A percentile compares a stretch with the other conserved stretches of the same genome.
phyloP scores from a whole-genome alignment of 2,113 vertebrate genomes.

The Opisthocomus hoazin region DNA sequence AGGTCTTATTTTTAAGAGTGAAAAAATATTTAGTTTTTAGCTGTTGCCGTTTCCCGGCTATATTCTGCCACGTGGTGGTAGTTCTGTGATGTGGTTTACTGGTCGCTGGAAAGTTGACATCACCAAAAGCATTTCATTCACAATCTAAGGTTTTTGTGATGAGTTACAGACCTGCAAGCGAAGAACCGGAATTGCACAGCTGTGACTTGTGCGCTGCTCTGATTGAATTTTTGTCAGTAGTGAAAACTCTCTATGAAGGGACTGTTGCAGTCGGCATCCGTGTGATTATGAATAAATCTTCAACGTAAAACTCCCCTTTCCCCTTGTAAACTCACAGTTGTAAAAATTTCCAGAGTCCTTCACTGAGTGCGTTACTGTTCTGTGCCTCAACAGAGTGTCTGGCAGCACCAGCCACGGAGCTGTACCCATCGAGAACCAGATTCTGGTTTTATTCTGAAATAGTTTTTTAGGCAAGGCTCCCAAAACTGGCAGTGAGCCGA shows the following conservation, averaged over 20 bases:
- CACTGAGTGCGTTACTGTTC: neutral
- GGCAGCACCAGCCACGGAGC: neutral
- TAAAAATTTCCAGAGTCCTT: neutral
- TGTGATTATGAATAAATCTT: neutral
- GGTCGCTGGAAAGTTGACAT: slow-evolving; percentile 64
- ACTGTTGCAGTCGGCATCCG: neutral
- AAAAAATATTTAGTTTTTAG: slow-evolving; percentile 45
- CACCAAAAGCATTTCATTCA: slow-evolving; percentile 66
- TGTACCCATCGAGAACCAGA: rapidly evolving
- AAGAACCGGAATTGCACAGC: neutral
- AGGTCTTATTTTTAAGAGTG: slow-evolving; percentile 29
- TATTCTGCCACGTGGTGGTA: slow-evolving; percentile 39
- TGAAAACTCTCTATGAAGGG: neutral
- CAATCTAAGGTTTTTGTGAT: slow-evolving; percentile 20
- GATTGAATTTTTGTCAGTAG: neutral
- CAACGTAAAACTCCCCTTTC: neutral
- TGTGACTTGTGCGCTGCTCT: neutral
- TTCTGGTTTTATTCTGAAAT: neutral
- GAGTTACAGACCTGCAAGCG: slow-evolving; percentile 26
- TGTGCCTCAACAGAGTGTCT: neutral
- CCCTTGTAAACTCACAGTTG: neutral
- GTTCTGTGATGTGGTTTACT: slow-evolving; percentile 66
- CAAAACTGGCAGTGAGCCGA: neutral
- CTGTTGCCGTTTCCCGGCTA: slow-evolving; percentile 45
- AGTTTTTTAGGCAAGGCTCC: neutral